A percentile compares a stretch with the other conserved stretches of the same genome.
Evolutionary conservation across 2,113 vertebrate genomes (phyloP).

Genomic region (Thunnus maccoyii): DNA sequence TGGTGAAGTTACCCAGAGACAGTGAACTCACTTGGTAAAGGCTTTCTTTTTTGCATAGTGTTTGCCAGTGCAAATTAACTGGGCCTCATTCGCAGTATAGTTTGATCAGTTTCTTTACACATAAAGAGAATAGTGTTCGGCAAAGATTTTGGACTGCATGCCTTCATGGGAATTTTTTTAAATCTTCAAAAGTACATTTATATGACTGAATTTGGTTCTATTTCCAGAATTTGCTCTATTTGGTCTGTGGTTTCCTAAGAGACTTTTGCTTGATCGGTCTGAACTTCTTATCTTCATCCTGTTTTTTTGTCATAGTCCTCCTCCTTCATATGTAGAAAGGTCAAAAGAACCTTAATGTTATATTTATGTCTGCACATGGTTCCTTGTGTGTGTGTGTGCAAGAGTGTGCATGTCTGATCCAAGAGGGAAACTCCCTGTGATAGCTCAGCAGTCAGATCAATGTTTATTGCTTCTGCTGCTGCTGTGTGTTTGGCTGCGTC

Average conservation of each 20-base stretch:
- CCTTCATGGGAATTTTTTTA: no score
- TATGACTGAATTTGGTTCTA: not conserved
- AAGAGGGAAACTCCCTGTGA: constrained; percentile 37
- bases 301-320: not conserved
- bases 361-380: constrained; percentile 15
- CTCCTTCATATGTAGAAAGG: not conserved
- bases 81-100: not conserved
- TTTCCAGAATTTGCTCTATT: not conserved
- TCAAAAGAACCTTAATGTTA: not conserved
- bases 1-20: constrained; percentile 2
- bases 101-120: not conserved
- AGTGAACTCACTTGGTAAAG: not conserved
- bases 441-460: constrained; percentile 52
- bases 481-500: constrained; percentile 25
- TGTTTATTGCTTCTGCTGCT: constrained; percentile 51
- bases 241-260: not conserved
- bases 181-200: not conserved
- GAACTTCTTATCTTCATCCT: not conserved
- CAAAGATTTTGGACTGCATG: not conserved
- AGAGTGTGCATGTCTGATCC: constrained; percentile 11
- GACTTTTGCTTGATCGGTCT: not conserved
- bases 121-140: not conserved
- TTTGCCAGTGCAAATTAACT: not conserved
- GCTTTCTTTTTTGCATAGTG: not conserved
- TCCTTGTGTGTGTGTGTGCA: not conserved